Evolutionary conservation across 2,113 vertebrate species (phyloP), one percentile per base, ranked within the genome.

Genomic region (Nothocercus nigrocapillus): DNA sequence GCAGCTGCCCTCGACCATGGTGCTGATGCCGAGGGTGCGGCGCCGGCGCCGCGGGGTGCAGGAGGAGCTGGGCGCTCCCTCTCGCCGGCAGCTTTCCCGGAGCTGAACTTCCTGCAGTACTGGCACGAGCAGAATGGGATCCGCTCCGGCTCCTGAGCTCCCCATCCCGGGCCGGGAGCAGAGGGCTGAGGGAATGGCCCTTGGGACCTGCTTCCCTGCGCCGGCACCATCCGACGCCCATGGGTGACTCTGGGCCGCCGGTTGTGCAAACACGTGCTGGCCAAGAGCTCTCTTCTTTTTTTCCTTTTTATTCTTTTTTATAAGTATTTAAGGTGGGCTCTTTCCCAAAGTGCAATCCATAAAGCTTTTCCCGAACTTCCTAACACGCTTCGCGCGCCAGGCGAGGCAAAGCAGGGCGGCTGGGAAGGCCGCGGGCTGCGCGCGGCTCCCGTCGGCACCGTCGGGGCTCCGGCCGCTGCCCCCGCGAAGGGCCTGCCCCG

Each of bases 361-460:
- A 1, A 19, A 80, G 0, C 32, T 89, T 32, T 67, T 16, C 68
- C 75, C 3, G 0, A 90, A 64, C 82, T 85, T 90, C 56, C 88
- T 27, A 2, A 53, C 40, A 4, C 0, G 1, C 2, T 62, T 89
- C 16, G 4, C 30, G 13, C 7, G 19, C 6, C 9, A 47, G 69
- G 13, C 2, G 75, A 87, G 58, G 1, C 4, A 2, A 25, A 21
- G 18, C 3, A 1, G 0, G 3, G 4, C 0, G 22, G 22, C 30
- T 15, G 44, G 44, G 42, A 47, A 68, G 66, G 66, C n/a, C 6
- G 8, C 8, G 11, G 20, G 4, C 14, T 0, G 10, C 4, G 3
- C 0, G 21, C n/a, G 45, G 53, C 27, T 8, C 14, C 27, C 27
- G 7, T 9, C 8, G 53, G 14, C 27, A 4, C 25, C 53, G 7